Evolutionary conservation across 2,888 invertebrate species (phyloP).

Genomic region (Amphipyra berbera): DNA sequence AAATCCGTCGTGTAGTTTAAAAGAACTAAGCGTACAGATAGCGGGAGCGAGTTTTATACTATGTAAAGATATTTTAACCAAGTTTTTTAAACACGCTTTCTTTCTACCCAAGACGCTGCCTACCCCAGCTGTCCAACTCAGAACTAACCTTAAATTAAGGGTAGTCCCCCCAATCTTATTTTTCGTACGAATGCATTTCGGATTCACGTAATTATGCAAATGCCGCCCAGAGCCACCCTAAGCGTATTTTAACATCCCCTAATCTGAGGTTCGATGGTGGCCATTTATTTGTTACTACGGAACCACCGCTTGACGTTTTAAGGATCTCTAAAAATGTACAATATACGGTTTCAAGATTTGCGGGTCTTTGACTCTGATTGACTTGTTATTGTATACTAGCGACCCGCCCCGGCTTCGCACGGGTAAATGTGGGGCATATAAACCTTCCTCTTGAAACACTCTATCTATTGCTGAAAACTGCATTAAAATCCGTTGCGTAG

Average conservation of each 20-base stretch:
- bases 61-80: too few relatives aligned
- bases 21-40: too few relatives aligned
- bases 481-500: too few relatives aligned
- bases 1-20: too few relatives aligned
- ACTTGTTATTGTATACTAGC: too few relatives aligned
- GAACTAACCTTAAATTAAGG: slow-evolving; percentile 27
- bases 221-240: slow-evolving; percentile 19
- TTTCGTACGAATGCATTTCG: slow-evolving; percentile 42
- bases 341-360: slow-evolving; percentile 4
- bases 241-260: slow-evolving; percentile 40
- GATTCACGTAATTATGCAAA: slow-evolving; percentile 49
- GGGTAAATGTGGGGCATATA: too few relatives aligned
- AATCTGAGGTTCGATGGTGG: slow-evolving; percentile 36
- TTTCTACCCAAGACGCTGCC: too few relatives aligned
- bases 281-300: slow-evolving; percentile 36
- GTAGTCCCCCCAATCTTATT: slow-evolving; percentile 24
- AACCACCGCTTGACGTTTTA: slow-evolving; percentile 26
- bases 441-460: too few relatives aligned
- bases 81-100: too few relatives aligned
- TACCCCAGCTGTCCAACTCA: slow-evolving; percentile 22
- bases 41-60: too few relatives aligned
- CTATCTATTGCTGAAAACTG: too few relatives aligned
- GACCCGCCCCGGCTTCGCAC: too few relatives aligned
- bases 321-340: slow-evolving; percentile 20
- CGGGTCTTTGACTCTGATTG: background rate